phyloP scores from a whole-genome alignment of 2,888 invertebrate genomes.

The Yponomeuta evonymella region DNA sequence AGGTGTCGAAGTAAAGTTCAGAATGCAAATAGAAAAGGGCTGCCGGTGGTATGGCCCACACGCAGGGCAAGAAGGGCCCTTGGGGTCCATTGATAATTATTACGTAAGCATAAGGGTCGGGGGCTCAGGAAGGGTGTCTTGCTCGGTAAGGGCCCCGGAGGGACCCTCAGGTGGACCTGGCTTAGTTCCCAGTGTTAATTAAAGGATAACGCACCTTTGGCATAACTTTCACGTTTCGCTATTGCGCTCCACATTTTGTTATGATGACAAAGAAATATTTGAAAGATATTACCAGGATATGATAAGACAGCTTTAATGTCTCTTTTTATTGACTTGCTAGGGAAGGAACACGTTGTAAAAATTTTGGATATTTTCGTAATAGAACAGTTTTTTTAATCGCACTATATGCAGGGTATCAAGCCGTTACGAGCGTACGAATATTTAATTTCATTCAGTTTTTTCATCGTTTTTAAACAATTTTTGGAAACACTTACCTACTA shows the following conservation, averaged over 20 bases:
- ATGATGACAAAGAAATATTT: background rate
- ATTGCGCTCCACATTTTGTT: background rate
- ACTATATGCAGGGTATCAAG: no score
- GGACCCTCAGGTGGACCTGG: slow-evolving; percentile 33
- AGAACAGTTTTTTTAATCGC: no score
- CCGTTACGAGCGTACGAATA: no score
- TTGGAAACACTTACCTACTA: no score
- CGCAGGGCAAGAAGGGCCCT: slow-evolving; percentile 31
- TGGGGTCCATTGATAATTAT: slow-evolving; percentile 74
- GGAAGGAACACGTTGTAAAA: no score
- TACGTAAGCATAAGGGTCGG: slow-evolving; percentile 35
- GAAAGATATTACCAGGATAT: no score
- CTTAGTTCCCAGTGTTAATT: slow-evolving; percentile 54
- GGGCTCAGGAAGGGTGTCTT: slow-evolving; percentile 15
- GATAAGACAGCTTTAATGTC: no score
- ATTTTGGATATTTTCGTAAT: no score
- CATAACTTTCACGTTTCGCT: slow-evolving; percentile 37
- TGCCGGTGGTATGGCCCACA: slow-evolving; percentile 17
- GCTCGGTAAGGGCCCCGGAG: slow-evolving; percentile 40
- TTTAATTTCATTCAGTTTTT: no score
- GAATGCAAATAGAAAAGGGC: slow-evolving; percentile 55
- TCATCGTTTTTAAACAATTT: no score
- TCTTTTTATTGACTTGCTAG: no score
- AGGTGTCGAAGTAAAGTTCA: slow-evolving; percentile 32
- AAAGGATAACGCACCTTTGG: slow-evolving; percentile 48